These are phyloP conservation scores for Drosophila littoralis DNA, from an alignment of 1,140 invertebrate species.

Conservation along the genomic window DNA sequence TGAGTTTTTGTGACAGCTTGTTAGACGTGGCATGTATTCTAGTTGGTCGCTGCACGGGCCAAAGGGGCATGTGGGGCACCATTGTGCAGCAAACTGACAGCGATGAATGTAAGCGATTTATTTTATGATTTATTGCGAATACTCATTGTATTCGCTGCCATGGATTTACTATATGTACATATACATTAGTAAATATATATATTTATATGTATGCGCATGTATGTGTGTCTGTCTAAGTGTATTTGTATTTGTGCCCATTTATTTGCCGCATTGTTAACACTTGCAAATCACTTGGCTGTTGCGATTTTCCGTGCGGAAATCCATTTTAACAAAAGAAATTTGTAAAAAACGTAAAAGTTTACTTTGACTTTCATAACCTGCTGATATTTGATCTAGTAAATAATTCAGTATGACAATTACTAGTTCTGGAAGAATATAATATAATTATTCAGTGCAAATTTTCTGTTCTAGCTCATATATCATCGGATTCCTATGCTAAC, in stretches of 20 bases:
- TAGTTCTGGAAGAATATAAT: too few species aligned
- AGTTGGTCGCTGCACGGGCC: slow-evolving; percentile 24
- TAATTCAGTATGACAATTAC: too few species aligned
- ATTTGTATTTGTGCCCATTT: slow-evolving; percentile 21
- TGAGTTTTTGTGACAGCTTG: slow-evolving; percentile 75
- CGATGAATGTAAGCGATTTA: slow-evolving; percentile 82
- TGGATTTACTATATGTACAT: slow-evolving; percentile 42
- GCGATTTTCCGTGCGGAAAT: slow-evolving; percentile 36
- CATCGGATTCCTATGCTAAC: too few species aligned
- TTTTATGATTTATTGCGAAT: slow-evolving; percentile 82
- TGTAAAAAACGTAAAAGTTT: neutral
- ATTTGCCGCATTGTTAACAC: slow-evolving; percentile 67
- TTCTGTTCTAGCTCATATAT: too few species aligned
- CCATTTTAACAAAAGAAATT: slow-evolving; percentile 23
- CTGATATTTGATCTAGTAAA: neutral
- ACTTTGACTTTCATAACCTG: slow-evolving; percentile 5
- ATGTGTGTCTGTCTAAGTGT: neutral
- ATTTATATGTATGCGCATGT: slow-evolving; percentile 7
- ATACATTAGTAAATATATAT: slow-evolving; percentile 8
- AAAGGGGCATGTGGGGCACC: slow-evolving; percentile 36
- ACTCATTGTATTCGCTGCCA: slow-evolving; percentile 68
- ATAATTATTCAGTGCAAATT: too few species aligned
- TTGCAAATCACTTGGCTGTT: slow-evolving; percentile 58
- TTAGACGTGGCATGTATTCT: slow-evolving; percentile 70
- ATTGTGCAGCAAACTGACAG: slow-evolving; percentile 73